Percentiles rank a stretch among this genome's conserved stretches.
phyloP scores from a whole-genome alignment of 2,888 invertebrate species.

The Beris chalybata region DNA sequence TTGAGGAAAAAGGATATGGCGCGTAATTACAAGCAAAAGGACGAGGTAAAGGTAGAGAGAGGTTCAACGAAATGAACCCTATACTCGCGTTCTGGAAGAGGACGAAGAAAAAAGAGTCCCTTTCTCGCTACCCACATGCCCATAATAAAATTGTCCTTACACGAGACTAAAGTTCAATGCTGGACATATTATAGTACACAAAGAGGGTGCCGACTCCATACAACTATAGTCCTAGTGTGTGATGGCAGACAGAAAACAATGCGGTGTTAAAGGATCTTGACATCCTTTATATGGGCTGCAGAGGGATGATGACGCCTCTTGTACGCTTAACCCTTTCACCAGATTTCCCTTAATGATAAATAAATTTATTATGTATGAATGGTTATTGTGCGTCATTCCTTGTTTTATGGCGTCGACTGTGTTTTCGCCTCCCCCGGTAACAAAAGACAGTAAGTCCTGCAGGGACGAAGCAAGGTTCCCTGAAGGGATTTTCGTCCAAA shows the following conservation, averaged over 20 bases:
- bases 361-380: conserved; percentile 54
- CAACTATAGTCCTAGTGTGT: background rate
- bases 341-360: conserved; percentile 52
- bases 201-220: conserved; percentile 7
- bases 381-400: conserved; percentile 40
- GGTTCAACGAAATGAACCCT: no score
- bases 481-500: no score
- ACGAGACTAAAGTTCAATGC: background rate
- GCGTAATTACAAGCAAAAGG: no score
- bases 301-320: conserved; percentile 1
- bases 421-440: background rate
- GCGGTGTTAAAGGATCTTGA: background rate
- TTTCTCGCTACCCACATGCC: background rate
- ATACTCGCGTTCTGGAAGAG: no score
- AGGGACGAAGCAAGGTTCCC: no score
- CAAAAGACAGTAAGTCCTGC: background rate
- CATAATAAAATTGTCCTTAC: background rate
- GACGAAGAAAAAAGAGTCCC: no score
- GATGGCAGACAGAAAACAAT: conserved; percentile 3
- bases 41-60: no score
- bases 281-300: background rate
- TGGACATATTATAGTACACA: background rate
- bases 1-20: no score
- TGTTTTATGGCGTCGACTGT: background rate
- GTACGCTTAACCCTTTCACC: conserved; percentile 39